phyloP scores from a whole-genome alignment of 1,140 invertebrate genomes.

The Aphis craccivora region DNA sequence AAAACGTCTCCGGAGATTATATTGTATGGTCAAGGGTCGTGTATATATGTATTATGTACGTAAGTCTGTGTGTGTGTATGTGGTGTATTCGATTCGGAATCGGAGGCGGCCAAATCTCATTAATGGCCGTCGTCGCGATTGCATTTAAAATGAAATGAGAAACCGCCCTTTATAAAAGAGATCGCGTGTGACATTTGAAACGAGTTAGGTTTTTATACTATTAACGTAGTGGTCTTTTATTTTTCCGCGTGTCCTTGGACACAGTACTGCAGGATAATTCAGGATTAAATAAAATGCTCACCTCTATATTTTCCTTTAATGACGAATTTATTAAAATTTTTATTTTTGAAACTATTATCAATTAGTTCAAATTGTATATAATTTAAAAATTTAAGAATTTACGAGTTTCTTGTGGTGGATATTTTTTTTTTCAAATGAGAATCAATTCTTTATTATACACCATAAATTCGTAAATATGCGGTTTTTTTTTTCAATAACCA shows the following conservation, averaged over 20 bases:
- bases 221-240: not conserved
- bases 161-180: not conserved
- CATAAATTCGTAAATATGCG: no score
- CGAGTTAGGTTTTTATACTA: not conserved
- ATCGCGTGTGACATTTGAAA: conserved; percentile 1
- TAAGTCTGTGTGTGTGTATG: no score
- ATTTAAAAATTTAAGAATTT: no score
- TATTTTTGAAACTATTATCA: not conserved
- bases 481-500: no score
- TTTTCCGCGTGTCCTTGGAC: not conserved
- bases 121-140: conserved; percentile 1
- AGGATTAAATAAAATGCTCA: not conserved
- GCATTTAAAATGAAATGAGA: not conserved
- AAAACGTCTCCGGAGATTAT: not conserved
- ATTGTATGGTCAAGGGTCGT: conserved; percentile 1
- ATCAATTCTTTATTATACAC: not conserved
- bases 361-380: no score
- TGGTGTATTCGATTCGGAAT: not conserved
- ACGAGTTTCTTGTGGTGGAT: no score
- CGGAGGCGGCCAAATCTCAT: not conserved
- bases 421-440: not conserved
- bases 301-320: not conserved
- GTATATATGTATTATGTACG: not conserved
- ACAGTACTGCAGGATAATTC: not conserved
- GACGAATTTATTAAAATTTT: not conserved